Base-by-base conservation (phyloP, 1,140 invertebrate species). In the Panagrolaimus sp. region DNA sequence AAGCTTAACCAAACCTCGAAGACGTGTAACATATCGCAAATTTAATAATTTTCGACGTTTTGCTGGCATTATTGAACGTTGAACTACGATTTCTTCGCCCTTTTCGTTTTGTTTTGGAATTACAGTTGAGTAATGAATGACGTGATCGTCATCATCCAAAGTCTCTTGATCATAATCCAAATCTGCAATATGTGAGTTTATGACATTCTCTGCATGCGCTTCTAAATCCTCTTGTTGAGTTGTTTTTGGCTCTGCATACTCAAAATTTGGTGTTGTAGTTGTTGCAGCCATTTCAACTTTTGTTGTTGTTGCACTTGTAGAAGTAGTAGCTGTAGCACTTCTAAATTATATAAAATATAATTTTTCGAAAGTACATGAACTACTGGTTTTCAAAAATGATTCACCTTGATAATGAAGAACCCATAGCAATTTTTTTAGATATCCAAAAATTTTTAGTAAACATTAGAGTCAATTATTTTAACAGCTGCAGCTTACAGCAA, bases 141-240 rank as follows among this genome's bases (percentile, higher is more conserved):
- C 14, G 20, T 57, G 51, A 16, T 57, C 51, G 51, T 57, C 51
- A 57, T 57, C 51, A 20, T 27, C 51, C 4, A 25, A 57, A 20
- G 20, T 20, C 20, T 57, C 51, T 27, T 57, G 20, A 25, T 57
- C 51, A 57, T 25, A 57, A 27, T 57, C 51, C 51, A 57, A 57
- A 57, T 57, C 51, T 27, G 51, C 51, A 4, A 57, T 57, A 57
- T 57, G 51, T 5, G 51, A n/a, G n/a, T 20, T 57, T 20, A 57
- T 57, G 51, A 57, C 51, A 20, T 57, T 20, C 27, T 57, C 51
- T 11, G 51, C 51, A 0, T 38, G 31, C 31, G 51, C 27, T 20
- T 20, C 51, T 57, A 57, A 57, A 57, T 57, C 51, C 51, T 38
- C 2, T 38, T 38, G 31, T 38, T 38, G 31, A 38, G 31, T 38